Evolutionary conservation across 2,888 invertebrate genomes (phyloP).

Genomic region (Hermaeophaga mercurialis): DNA sequence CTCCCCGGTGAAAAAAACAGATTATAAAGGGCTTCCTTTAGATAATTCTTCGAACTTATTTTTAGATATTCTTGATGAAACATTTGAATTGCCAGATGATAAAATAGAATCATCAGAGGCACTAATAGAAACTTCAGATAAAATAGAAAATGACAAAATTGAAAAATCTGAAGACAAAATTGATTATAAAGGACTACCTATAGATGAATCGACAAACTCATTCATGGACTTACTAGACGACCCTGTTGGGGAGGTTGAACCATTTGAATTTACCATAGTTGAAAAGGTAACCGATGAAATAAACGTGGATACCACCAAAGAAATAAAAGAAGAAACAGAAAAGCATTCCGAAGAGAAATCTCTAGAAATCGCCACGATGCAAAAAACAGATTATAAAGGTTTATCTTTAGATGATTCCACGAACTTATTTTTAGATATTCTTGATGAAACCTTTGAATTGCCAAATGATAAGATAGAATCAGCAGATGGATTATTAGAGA

Average conservation of each 20-base stretch:
- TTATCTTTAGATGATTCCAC: constrained; percentile 42
- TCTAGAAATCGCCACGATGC: not conserved
- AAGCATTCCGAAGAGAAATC: not conserved
- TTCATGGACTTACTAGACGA: constrained; percentile 54
- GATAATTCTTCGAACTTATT: constrained; percentile 39
- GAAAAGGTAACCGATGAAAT: not conserved
- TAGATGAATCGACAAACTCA: constrained; percentile 46
- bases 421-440: constrained; percentile 38
- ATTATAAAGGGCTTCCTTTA: constrained; percentile 41
- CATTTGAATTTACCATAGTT: constrained; percentile 18
- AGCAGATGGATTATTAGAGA: constrained; percentile 5
- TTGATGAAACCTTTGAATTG: constrained; percentile 41
- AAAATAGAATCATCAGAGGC: no score
- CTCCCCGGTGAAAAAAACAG: constrained; percentile 22
- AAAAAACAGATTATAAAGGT: constrained; percentile 37
- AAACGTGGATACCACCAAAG: not conserved
- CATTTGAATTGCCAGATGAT: constrained; percentile 42
- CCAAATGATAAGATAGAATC: constrained; percentile 40
- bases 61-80: constrained; percentile 42
- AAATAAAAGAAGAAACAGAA: not conserved
- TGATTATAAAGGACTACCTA: constrained; percentile 41
- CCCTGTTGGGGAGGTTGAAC: constrained; percentile 43
- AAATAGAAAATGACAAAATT: no score
- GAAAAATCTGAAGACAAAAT: not conserved
- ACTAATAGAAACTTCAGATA: constrained; percentile 6